Evolutionary conservation across 2,113 vertebrate species (phyloP), one percentile per base, ranked within the genome.

Genomic region (Colistium nudipinnis): DNA sequence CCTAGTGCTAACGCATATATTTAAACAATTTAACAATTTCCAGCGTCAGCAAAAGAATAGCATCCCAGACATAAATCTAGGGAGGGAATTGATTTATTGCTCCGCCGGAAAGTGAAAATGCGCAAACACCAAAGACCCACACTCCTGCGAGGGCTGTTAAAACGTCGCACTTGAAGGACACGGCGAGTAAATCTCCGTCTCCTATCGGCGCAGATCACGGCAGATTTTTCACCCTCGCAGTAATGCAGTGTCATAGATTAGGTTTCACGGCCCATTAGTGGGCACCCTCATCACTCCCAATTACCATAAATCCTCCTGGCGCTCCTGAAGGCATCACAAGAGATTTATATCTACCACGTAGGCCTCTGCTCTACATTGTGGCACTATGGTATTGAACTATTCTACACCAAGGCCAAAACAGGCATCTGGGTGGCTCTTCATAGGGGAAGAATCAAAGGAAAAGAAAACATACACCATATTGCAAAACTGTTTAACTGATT

Each of bases 251-350:
- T 78, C 82, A 80, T 86, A 83, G 88, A 88, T 91, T 84, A 86
- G 74, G 78, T 87, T 91, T 90, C 86, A 85, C 72, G 67, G 80
- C 66, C 78, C 86, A 85, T 90, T 88, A 90, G 76, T 25, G 61
- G 80, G 61, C 61, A 53, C 79, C 68, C 73, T 85, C 62, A 61
- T 73, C 78, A 73, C 70, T 71, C 71, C 72, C 80, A 81, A 73
- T 85, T 84, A 85, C 74, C 71, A 82, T 87, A 83, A 88, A 90
- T 90, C 83, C 83, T 78, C 65, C 59, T 19, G 35, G 83, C 55
- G 9, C 64, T 76, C 69, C 82, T 74, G 48, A 61, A 60, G 73
- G 81, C 65, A 66, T 45, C 66, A 25, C 38, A 7, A 27, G 38
- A 78, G 74, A 89, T 90, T 84, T 81, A 86, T 81, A 61, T 74